These are phyloP conservation scores for Sthenelais limicola DNA, from an alignment of 2,888 invertebrate species.

Conservation along the genomic window DNA sequence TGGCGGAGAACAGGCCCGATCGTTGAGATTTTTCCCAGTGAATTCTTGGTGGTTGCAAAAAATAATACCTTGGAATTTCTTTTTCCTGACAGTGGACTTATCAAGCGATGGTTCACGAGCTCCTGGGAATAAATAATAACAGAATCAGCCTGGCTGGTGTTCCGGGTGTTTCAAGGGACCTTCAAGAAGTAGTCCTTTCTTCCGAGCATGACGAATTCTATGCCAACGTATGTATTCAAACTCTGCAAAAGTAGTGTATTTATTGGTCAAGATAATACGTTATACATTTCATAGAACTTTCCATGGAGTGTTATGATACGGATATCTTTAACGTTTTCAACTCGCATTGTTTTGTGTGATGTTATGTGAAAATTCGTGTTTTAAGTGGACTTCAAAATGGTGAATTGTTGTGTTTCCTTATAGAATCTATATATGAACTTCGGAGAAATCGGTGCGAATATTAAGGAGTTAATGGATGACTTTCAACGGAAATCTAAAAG, in stretches of 20 bases:
- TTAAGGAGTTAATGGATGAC: conserved; percentile 97
- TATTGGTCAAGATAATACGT: no score
- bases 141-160: conserved; percentile 90
- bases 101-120: conserved; percentile 99
- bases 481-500: conserved; percentile 96
- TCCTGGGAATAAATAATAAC: conserved; percentile 93
- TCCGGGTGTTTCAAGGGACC: conserved; percentile 88
- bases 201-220: conserved; percentile 98
- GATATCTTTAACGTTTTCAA: no score
- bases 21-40: no score
- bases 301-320: no score
- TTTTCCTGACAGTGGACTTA: conserved; percentile 95
- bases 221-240: conserved; percentile 80
- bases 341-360: no score
- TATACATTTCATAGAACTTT: no score
- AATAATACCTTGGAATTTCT: no score
- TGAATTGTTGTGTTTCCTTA: conserved; percentile 42
- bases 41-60: no score
- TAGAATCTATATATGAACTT: conserved; percentile 96
- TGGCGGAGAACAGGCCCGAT: no score
- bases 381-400: no score
- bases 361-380: no score
- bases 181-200: conserved; percentile 92
- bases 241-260: neutral
- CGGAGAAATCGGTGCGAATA: conserved; percentile 98